Evolutionary conservation across 2,113 vertebrate species (phyloP), one percentile per base, ranked within the genome.

Genomic region (Planiliza haematocheilus): DNA sequence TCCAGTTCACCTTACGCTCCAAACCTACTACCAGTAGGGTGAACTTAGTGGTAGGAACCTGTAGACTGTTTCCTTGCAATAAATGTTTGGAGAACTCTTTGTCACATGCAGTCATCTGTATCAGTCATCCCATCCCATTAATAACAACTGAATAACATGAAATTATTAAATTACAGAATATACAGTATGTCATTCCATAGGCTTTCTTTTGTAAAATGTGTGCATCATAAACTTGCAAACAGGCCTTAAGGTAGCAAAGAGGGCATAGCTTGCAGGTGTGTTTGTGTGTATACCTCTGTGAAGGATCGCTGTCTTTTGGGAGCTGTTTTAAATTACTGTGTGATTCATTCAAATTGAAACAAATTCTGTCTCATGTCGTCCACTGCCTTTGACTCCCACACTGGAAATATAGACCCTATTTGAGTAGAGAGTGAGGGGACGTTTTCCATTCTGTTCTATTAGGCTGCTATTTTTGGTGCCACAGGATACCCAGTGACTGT

Each of bases 401-500:
- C 62, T 66, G 73, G 43, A 82, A 64, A 70, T 24, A 67, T 9
- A 41, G 71, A 77, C 80, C 59, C 55, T 66, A 52, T 82, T 69
- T 82, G 70, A 84, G 83, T 5, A 16, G 61, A 82, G 71, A 63
- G 57, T 38, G 51, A 66, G 57, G 74, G 84, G 77, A 85, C 77
- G 21, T 61, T 75, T 85, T 78, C 76, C 18, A 46, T 82, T 70
- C 63, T 14, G 8, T 82, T 79, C 70, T 87, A 87, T 90, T 79
- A 88, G 65, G 77, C 67, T 83, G 70, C 81, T 92, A 88, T 90
- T 90, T 89, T 82, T 79, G 87, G 85, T 88, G 83, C 82, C 72
- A 84, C 83, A 89, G 90, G 82, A 92, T 81, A 88, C 83, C 77
- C 84, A 18, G 85, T 67, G 85, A 86, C 85, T 85, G 86, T 84